Evolutionary conservation across 2,797 vertebrate genomes (phyloP).

Genomic region (Petrocephalus sullivani): DNA sequence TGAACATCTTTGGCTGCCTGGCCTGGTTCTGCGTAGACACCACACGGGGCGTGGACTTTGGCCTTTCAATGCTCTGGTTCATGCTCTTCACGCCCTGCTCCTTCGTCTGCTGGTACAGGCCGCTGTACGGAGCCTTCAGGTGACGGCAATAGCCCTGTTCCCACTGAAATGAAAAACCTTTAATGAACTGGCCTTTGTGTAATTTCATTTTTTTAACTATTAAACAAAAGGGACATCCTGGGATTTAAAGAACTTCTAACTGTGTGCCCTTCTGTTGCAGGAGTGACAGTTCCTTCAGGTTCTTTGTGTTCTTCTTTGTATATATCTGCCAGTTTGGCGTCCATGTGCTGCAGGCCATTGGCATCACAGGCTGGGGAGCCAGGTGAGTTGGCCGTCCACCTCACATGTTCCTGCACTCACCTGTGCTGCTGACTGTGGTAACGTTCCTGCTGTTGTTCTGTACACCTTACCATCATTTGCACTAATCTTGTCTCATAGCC

Average conservation of each 20-base stretch:
- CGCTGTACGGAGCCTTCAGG: conserved; percentile 96
- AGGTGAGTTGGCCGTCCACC: conserved; percentile 66
- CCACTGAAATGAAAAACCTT: not conserved
- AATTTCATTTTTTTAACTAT: not conserved
- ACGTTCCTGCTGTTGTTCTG: not conserved
- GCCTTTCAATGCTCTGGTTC: conserved; percentile 92
- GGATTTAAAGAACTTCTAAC: not conserved
- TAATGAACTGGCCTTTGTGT: not conserved
- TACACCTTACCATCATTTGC: not conserved
- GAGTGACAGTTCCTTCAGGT: conserved; percentile 90
- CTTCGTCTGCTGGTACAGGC: conserved; percentile 91
- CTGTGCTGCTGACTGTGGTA: not conserved
- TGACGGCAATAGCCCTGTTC: conserved; percentile 43
- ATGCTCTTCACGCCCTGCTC: conserved; percentile 87
- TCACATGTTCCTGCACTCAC: not conserved
- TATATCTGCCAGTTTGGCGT: conserved; percentile 96
- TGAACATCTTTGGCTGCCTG: conserved; percentile 90
- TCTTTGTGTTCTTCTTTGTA: conserved; percentile 95
- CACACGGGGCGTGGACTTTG: conserved; percentile 80
- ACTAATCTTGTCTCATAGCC: not conserved
- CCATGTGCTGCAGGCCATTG: conserved; percentile 88
- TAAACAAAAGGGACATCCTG: not conserved
- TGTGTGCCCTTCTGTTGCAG: conserved; percentile 48
- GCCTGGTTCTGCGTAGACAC: conserved; percentile 91
- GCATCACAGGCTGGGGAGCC: conserved; percentile 88